These are phyloP conservation scores for Gephyroberyx darwinii DNA, from an alignment of 2,797 vertebrate genomes.

Conservation along the genomic window DNA sequence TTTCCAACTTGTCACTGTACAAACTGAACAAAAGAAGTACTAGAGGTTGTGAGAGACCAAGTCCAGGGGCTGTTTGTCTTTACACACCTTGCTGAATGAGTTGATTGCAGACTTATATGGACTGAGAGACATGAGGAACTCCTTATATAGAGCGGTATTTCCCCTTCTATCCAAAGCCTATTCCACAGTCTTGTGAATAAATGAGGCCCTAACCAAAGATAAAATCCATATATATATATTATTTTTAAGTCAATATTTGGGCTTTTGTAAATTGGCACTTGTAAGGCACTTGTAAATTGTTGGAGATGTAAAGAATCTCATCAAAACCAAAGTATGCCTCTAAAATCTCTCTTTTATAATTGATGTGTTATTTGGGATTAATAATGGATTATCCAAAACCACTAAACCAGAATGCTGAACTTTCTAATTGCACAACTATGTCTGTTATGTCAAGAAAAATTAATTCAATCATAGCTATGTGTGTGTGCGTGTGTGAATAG, in stretches of 20 bases:
- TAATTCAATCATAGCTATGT: conserved; percentile 20
- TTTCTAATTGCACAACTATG: conserved; percentile 67
- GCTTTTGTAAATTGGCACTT: too few relatives aligned
- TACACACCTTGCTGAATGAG: too few relatives aligned
- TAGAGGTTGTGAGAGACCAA: background rate
- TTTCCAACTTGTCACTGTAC: too few relatives aligned
- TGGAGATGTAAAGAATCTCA: conserved; percentile 6
- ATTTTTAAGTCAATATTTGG: background rate
- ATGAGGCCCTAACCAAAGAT: too few relatives aligned
- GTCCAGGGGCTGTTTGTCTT: too few relatives aligned
- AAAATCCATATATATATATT: background rate
- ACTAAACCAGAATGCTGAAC: conserved; percentile 57
- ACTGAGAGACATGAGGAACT: too few relatives aligned
- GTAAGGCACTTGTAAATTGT: background rate
- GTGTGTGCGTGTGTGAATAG: conserved; percentile 18
- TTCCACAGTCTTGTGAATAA: too few relatives aligned
- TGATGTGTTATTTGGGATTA: conserved; percentile 68
- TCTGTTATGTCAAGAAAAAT: conserved; percentile 59
- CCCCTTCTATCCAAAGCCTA: too few relatives aligned
- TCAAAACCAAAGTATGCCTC: conserved; percentile 25
- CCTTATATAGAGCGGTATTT: too few relatives aligned
- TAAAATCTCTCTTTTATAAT: conserved; percentile 69
- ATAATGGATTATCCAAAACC: conserved; percentile 74
- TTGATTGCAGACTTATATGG: too few relatives aligned
- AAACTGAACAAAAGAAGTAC: background rate